Evolutionary conservation across 2,113 vertebrate genomes (phyloP).

Genomic region (Aspiorhynchus laticeps): DNA sequence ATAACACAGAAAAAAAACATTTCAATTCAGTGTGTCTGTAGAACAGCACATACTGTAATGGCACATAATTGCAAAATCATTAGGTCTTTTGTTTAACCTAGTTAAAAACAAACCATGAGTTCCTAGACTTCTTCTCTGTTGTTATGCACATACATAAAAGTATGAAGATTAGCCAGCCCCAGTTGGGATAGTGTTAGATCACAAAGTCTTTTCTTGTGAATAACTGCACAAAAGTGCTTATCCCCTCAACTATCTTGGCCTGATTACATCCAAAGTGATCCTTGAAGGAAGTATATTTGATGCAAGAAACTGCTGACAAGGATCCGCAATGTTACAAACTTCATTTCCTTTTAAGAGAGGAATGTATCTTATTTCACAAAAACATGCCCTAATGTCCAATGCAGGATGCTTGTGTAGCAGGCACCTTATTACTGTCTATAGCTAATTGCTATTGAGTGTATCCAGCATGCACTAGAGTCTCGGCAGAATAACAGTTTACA

Average conservation of each 20-base stretch:
- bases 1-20: background rate
- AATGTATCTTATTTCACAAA: constrained; percentile 20
- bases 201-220: background rate
- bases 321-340: background rate
- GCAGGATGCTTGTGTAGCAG: background rate
- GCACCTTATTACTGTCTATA: background rate
- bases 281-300: constrained; percentile 19
- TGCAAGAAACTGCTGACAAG: constrained; percentile 30
- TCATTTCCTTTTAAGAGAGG: constrained; percentile 2
- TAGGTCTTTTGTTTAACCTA: background rate
- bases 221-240: constrained; percentile 21
- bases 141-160: background rate
- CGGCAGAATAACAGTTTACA: background rate
- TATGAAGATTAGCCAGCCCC: background rate
- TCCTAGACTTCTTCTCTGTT: background rate
- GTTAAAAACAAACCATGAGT: background rate
- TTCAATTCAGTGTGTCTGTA: background rate
- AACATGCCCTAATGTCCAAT: background rate
- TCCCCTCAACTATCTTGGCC: background rate
- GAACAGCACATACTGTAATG: background rate
- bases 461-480: background rate
- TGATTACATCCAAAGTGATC: constrained; percentile 9
- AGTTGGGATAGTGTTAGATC: background rate
- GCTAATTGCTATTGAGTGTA: background rate
- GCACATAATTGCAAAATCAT: background rate